Base-by-base conservation (phyloP, 1,140 invertebrate species). In the Ruditapes philippinarum region DNA sequence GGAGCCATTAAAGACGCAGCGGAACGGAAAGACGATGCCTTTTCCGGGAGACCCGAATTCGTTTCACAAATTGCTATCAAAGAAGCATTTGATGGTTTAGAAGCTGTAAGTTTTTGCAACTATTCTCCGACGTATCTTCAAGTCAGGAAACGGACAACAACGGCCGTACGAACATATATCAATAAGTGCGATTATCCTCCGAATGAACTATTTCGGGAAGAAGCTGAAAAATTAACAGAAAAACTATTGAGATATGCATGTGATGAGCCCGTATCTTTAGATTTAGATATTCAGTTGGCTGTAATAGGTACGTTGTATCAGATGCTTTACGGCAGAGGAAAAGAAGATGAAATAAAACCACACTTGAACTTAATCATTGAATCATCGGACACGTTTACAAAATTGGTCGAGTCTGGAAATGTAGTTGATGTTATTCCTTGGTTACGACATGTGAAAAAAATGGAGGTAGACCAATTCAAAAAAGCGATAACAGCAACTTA, bases 41-140 rank as follows among this genome's bases (percentile, higher is more conserved):
- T 91, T 51, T 91, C 86, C 2, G 79, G 88, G 2, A 85, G 91
- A 11, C n/a, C n/a, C n/a, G n/a, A n/a, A n/a, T n/a, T n/a, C n/a
- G n/a, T n/a, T n/a, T n/a, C n/a, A n/a, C n/a, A 25, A 33, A 45
- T 36, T 14, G 31, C 42, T 74, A 9, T 74, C 38, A 3, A 38
- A 17, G 25, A 40, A 22, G 17, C 45, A 45, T 42, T 31, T 36
- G 5, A 4, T 22, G 81, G 57, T 4, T 7, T 0, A 22, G n/a
- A 84, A 9, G n/a, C 40, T 25, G n/a, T 65, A 22, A 28, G 17
- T 28, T 65, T 84, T 25, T 38, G 22, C n/a, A 19, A 60, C n/a
- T 84, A 45, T 33, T 28, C 28, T 40, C 81, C 45, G n/a, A n/a
- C 49, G 9, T 84, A 40, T 22, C 19, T 36, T 22, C 0, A 45